These are phyloP conservation scores for Athene noctua DNA, from an alignment of 2,113 vertebrate genomes.

Conservation along the genomic window DNA sequence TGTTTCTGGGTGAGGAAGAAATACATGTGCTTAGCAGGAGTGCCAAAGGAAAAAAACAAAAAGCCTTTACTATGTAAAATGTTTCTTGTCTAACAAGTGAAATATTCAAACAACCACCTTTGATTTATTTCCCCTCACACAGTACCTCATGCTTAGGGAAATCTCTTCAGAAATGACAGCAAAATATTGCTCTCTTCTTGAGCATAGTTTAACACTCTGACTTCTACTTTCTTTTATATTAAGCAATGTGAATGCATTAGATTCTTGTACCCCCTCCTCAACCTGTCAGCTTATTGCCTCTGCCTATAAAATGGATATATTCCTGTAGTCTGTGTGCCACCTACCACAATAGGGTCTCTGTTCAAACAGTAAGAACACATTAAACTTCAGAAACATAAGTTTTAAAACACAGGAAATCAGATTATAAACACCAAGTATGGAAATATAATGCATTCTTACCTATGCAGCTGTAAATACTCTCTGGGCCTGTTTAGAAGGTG, in stretches of 20 bases:
- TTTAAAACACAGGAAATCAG: neutral
- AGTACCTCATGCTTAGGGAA: neutral
- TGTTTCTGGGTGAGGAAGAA: neutral
- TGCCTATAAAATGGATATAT: neutral
- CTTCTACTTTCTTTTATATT: neutral
- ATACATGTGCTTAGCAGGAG: neutral
- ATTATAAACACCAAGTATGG: neutral
- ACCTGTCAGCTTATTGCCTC: neutral
- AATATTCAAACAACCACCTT: neutral
- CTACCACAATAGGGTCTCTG: neutral
- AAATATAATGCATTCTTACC: constrained; percentile 73
- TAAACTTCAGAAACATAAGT: neutral
- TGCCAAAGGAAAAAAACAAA: neutral
- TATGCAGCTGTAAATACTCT: constrained; percentile 96
- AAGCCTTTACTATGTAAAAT: neutral
- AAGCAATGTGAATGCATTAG: neutral
- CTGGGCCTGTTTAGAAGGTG: constrained; percentile 93
- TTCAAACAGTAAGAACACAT: neutral
- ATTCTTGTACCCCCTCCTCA: neutral
- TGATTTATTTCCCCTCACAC: neutral
- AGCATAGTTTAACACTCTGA: neutral
- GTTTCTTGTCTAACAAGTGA: neutral
- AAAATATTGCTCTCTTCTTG: neutral
- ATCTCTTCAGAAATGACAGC: neutral
- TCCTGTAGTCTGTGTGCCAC: neutral